These are phyloP conservation scores for Philotrypesis tridentata DNA, from an alignment of 1,140 invertebrate genomes.

Conservation along the genomic window DNA sequence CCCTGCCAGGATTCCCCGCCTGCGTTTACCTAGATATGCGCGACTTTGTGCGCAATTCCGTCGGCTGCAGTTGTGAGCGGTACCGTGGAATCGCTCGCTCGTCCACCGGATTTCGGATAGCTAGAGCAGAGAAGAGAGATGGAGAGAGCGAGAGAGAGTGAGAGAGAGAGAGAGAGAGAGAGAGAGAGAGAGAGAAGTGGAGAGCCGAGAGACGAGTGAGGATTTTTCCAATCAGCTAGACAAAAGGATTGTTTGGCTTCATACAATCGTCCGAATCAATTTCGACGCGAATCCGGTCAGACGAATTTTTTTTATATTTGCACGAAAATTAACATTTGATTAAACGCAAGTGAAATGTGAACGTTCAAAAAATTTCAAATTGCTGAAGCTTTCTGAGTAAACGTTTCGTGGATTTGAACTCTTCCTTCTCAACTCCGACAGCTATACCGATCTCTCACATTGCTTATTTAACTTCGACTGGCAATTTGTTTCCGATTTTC, in stretches of 20 bases:
- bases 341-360: conserved; percentile 21
- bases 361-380: background rate
- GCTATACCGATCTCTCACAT: background rate
- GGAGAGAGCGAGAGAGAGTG: too few relatives aligned
- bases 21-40: conserved; percentile 60
- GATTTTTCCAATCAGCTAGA: conserved; percentile 52
- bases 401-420: background rate
- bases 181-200: too few relatives aligned
- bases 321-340: conserved; percentile 49
- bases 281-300: conserved; percentile 19
- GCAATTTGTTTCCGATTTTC: background rate
- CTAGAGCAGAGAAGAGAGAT: conserved; percentile 20
- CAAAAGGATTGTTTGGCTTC: conserved; percentile 53
- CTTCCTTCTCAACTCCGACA: background rate
- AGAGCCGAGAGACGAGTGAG: conserved; percentile 45
- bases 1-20: conserved; percentile 55
- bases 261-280: conserved; percentile 49
- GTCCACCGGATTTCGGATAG: conserved; percentile 59
- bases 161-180: background rate
- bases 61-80: conserved; percentile 47
- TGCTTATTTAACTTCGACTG: background rate
- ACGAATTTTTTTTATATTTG: conserved; percentile 16
- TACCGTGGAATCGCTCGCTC: conserved; percentile 26
- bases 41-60: conserved; percentile 45
- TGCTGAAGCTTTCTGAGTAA: background rate